phyloP scores from a whole-genome alignment of 2,113 vertebrate species.

The Pantherophis guttatus region DNA sequence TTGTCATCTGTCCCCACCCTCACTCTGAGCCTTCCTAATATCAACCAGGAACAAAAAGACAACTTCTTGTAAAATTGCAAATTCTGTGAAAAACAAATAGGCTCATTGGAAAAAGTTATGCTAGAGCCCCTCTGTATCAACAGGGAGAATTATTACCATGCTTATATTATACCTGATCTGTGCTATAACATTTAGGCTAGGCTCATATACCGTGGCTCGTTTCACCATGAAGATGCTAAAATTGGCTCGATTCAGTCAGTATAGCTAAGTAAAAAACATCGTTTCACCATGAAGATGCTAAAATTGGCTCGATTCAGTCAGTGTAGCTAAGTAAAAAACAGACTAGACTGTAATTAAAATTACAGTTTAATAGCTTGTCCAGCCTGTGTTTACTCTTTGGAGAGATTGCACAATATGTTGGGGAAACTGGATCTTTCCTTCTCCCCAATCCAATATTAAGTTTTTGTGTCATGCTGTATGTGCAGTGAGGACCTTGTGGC shows the following conservation, averaged over 20 bases:
- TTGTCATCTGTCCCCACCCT: too few relatives aligned
- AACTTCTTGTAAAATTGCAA: neutral
- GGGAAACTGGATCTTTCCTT: neutral
- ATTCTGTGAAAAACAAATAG: neutral
- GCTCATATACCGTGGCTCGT: neutral
- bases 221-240: neutral
- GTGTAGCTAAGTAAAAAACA: neutral
- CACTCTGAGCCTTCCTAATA: too few relatives aligned
- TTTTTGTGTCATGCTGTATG: neutral
- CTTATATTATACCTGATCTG: neutral
- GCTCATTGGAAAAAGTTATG: neutral
- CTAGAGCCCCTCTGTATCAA: neutral
- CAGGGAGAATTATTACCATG: neutral
- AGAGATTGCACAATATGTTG: neutral
- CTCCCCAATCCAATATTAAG: neutral
- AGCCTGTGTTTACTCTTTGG: neutral
- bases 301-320: neutral
- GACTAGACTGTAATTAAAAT: too few relatives aligned
- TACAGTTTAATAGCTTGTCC: neutral
- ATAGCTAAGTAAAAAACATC: too few relatives aligned
- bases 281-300: neutral
- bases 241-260: neutral
- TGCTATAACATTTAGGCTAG: neutral
- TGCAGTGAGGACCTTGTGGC: neutral
- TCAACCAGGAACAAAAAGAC: too few relatives aligned